Percentiles rank a stretch among this genome's conserved stretches.
These are phyloP conservation scores for Rhynchopsitta pachyrhyncha DNA, from an alignment of 2,113 vertebrate species.

Conservation along the genomic window DNA sequence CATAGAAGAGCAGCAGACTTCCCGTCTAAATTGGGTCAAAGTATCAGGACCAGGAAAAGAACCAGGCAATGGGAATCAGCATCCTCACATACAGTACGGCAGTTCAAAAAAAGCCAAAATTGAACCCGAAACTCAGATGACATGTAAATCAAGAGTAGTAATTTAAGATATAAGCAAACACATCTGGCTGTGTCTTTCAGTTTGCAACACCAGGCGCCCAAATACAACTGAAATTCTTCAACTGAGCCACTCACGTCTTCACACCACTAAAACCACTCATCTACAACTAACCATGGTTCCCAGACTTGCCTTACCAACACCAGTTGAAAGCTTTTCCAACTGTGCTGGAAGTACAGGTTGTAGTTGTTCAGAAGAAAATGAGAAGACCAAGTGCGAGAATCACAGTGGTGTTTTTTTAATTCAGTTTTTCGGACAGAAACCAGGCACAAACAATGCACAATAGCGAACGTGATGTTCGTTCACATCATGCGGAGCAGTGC, in stretches of 20 bases:
- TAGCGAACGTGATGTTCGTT: neutral
- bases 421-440: neutral
- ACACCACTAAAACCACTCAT: neutral
- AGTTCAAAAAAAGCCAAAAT: neutral
- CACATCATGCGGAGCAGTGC: neutral
- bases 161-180: neutral
- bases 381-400: neutral
- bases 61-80: rapidly evolving
- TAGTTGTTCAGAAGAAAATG: neutral
- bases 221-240: neutral
- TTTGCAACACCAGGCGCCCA: neutral
- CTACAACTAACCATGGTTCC: neutral
- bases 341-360: neutral
- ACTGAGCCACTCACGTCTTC: neutral
- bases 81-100: neutral
- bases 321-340: neutral
- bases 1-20: neutral
- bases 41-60: neutral
- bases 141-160: neutral
- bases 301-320: neutral
- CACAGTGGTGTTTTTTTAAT: neutral
- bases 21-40: neutral
- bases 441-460: neutral
- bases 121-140: neutral
- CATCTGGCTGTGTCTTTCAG: neutral